Conservation (phyloP, 1,140 invertebrate genomes). For the Maniola jurtina region DNA sequence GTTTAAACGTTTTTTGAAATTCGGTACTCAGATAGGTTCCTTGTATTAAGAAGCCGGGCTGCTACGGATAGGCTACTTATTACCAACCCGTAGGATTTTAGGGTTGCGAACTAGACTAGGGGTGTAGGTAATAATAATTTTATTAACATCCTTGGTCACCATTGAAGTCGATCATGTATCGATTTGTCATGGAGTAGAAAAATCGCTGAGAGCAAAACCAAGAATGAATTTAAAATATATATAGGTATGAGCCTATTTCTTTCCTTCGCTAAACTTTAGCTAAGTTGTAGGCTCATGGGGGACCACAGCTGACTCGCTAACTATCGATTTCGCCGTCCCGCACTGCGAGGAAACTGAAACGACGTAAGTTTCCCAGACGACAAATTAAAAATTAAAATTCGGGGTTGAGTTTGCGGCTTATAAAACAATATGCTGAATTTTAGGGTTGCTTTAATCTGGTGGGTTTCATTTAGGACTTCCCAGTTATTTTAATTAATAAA, state of each 20-base stretch:
- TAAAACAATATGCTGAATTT: background rate
- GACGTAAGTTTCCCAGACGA: conserved; percentile 20
- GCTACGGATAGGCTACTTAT: no score
- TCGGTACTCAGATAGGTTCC: no score
- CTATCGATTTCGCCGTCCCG: conserved; percentile 23
- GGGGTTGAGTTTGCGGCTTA: background rate
- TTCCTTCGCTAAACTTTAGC: background rate
- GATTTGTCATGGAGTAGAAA: no score
- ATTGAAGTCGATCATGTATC: no score
- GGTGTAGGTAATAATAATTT: no score
- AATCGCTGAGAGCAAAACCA: background rate
- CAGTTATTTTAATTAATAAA: no score
- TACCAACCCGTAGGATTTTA: no score
- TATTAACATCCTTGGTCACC: no score
- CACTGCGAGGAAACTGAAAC: conserved; percentile 15
- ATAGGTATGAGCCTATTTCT: no score
- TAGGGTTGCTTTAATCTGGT: background rate
- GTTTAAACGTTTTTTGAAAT: no score
- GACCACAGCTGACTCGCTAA: conserved; percentile 26
- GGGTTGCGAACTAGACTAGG: no score
- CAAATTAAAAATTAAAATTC: conserved; percentile 25
- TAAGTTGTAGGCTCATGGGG: conserved; percentile 7
- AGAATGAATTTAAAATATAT: background rate
- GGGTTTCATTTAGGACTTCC: background rate
- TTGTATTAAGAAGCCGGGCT: no score